These are phyloP conservation scores for Hermaeophaga mercurialis DNA, from an alignment of 2,888 invertebrate genomes.

Conservation along the genomic window DNA sequence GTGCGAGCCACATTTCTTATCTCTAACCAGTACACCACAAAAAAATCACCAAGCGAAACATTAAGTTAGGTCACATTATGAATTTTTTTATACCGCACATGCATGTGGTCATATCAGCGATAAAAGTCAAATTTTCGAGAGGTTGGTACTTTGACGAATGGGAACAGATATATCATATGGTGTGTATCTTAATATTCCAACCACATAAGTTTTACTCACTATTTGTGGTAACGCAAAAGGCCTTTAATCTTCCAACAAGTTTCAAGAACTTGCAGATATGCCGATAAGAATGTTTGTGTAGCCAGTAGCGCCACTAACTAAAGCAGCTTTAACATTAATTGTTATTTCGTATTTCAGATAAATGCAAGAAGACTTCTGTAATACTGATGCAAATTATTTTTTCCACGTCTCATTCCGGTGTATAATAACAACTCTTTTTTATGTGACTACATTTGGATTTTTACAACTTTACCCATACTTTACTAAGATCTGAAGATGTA, in stretches of 20 bases:
- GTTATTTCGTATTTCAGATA: too few relatives aligned
- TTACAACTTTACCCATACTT: too few relatives aligned
- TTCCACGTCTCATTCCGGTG: too few relatives aligned
- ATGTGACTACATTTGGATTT: too few relatives aligned
- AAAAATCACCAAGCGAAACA: too few relatives aligned
- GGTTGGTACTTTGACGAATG: constrained; percentile 7
- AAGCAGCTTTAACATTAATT: too few relatives aligned
- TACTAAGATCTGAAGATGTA: too few relatives aligned
- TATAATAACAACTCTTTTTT: too few relatives aligned
- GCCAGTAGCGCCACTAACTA: constrained; percentile 1
- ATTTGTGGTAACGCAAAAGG: background rate
- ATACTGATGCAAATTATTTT: too few relatives aligned
- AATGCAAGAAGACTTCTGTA: too few relatives aligned
- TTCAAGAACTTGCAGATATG: background rate
- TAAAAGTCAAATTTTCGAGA: constrained; percentile 5
- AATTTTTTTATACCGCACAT: background rate
- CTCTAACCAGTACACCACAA: too few relatives aligned
- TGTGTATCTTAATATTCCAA: constrained; percentile 33
- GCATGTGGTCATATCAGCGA: background rate
- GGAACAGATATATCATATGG: constrained; percentile 31
- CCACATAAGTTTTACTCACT: constrained; percentile 23
- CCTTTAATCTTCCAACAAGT: constrained; percentile 4
- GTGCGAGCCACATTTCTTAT: too few relatives aligned
- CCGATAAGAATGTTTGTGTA: background rate
- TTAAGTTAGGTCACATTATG: background rate